Evolutionary conservation across 92 coral and sea anemone genomes (phyloP).

Genomic region (Desmophyllum pertusum): DNA sequence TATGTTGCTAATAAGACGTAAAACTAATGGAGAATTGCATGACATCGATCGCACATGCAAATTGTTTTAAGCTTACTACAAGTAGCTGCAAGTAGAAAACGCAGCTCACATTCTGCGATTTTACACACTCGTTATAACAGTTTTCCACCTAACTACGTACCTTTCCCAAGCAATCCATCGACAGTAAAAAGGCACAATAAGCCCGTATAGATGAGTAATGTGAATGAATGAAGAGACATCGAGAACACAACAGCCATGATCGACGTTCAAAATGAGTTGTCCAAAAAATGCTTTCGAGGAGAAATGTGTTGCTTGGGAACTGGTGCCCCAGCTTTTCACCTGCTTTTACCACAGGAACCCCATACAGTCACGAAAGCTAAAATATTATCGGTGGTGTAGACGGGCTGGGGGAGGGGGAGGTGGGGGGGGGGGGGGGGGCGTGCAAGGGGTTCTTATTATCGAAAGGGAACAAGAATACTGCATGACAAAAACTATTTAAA

Average conservation of each 20-base stretch:
- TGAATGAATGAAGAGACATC: background rate
- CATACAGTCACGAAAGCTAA: too few species aligned
- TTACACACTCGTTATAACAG: too few species aligned
- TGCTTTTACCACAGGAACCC: background rate
- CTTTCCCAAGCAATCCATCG: slow-evolving; percentile 34
- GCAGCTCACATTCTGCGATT: background rate
- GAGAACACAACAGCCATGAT: slow-evolving; percentile 1
- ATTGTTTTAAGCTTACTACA: background rate
- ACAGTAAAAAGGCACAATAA: background rate
- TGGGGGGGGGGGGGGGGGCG: too few species aligned
- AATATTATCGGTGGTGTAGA: too few species aligned
- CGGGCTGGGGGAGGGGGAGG: too few species aligned
- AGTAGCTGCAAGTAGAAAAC: background rate
- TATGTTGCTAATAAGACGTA: too few species aligned
- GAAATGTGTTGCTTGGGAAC: slow-evolving; percentile 25
- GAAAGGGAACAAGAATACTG: too few species aligned
- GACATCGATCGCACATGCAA: too few species aligned
- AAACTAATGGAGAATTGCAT: background rate
- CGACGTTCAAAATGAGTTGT: background rate
- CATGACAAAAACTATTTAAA: too few species aligned
- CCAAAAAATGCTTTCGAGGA: background rate
- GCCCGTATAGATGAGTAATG: background rate
- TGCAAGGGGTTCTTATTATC: too few species aligned
- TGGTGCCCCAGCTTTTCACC: background rate
- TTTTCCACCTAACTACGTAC: background rate